A percentile compares a stretch with the other conserved stretches of the same genome.
Evolutionary conservation across 2,888 invertebrate genomes (phyloP).

Genomic region (Adineta ricciae): DNA sequence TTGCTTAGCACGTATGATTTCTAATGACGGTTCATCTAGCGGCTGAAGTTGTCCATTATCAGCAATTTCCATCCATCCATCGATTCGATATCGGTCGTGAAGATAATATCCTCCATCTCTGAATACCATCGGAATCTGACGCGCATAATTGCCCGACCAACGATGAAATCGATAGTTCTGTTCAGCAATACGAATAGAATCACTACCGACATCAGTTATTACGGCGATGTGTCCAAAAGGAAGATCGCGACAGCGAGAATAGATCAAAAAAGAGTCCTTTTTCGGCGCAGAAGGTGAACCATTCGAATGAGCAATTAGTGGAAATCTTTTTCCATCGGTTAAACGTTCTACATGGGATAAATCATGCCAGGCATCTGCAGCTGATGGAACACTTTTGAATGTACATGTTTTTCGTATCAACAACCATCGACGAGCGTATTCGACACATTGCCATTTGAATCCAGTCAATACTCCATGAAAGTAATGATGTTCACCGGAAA

Average conservation of each 20-base stretch:
- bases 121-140: neutral
- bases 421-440: neutral
- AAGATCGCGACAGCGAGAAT: neutral
- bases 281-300: neutral
- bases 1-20: too few relatives aligned
- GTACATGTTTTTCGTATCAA: neutral
- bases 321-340: neutral
- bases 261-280: neutral
- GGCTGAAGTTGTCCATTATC: neutral
- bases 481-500: too few relatives aligned
- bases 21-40: neutral
- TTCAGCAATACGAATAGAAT: neutral
- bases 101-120: neutral
- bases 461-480: too few relatives aligned
- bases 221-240: neutral
- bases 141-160: neutral
- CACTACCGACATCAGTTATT: neutral
- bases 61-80: neutral
- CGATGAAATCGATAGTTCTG: neutral
- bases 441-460: too few relatives aligned
- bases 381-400: neutral
- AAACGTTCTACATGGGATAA: neutral
- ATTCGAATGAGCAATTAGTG: neutral
- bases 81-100: neutral
- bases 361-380: neutral